Conservation (phyloP, 2,888 invertebrate genomes). For the Cataglyphis albicans region DNA sequence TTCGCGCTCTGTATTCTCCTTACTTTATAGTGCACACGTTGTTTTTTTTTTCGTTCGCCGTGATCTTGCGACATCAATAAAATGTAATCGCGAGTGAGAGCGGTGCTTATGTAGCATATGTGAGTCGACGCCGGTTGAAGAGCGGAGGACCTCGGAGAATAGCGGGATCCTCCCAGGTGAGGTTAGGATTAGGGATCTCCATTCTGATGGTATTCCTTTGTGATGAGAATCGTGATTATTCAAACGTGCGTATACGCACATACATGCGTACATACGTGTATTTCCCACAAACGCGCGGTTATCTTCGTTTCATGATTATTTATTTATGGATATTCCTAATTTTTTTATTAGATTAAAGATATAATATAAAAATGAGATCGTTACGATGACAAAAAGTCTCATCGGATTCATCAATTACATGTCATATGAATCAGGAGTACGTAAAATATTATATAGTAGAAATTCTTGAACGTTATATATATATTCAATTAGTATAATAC, state of each 20-base stretch:
- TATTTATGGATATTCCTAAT: background rate
- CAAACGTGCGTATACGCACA: background rate
- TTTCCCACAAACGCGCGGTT: background rate
- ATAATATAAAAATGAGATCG: background rate
- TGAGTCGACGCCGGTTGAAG: conserved; percentile 12
- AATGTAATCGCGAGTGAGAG: conserved; percentile 57
- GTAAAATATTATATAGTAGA: background rate
- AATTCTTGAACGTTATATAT: background rate
- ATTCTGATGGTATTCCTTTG: conserved; percentile 35
- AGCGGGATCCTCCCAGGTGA: conserved; percentile 65
- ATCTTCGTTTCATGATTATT: background rate
- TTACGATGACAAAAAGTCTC: background rate
- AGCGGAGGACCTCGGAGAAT: conserved; percentile 20
- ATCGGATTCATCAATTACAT: background rate
- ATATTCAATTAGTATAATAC: background rate
- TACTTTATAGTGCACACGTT: conserved; percentile 6
- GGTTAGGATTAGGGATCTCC: conserved; percentile 51
- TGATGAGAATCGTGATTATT: background rate
- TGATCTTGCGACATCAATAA: conserved; percentile 29
- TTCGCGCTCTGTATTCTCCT: conserved; percentile 1
- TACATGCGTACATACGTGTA: background rate
- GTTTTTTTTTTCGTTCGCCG: conserved; percentile 30
- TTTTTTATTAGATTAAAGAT: background rate
- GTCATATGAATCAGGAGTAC: background rate
- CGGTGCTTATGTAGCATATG: conserved; percentile 40